Evolutionary conservation across 2,888 invertebrate species (phyloP).

Genomic region (Tetrapedia diversipes): DNA sequence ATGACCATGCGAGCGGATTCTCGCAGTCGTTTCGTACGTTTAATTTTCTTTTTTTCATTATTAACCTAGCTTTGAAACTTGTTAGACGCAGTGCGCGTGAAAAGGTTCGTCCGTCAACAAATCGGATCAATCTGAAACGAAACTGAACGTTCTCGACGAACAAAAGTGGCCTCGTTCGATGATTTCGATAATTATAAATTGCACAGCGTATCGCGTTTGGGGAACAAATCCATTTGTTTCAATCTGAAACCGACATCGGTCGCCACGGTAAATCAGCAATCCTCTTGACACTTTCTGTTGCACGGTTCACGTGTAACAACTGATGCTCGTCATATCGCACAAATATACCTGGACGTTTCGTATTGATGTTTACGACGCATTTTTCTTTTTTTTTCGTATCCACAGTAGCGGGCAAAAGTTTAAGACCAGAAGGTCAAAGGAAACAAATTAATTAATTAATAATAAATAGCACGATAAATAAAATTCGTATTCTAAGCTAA

Average conservation of each 20-base stretch:
- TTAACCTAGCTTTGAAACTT: too few species aligned
- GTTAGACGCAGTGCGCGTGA: too few species aligned
- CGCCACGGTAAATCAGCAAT: slow-evolving; percentile 55
- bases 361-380: slow-evolving; percentile 19
- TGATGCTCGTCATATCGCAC: slow-evolving; percentile 56
- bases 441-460: too few species aligned
- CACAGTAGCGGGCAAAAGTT: too few species aligned
- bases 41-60: too few species aligned
- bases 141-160: background rate
- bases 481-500: too few species aligned
- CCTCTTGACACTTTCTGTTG: slow-evolving; percentile 54
- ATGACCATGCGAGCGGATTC: too few species aligned
- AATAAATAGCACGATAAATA: too few species aligned
- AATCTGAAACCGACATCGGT: slow-evolving; percentile 40
- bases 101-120: background rate
- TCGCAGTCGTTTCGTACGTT: too few species aligned
- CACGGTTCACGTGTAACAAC: slow-evolving; percentile 51
- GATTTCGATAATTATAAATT: background rate
- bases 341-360: slow-evolving; percentile 30
- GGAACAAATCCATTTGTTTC: slow-evolving; percentile 18
- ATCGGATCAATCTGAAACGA: background rate
- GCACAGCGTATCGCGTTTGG: slow-evolving; percentile 2
- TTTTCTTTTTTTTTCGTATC: slow-evolving; percentile 17
- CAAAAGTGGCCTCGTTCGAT: background rate
- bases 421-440: too few species aligned